Evolutionary conservation across 2,797 vertebrate genomes (phyloP).

Genomic region (Menidia menidia): DNA sequence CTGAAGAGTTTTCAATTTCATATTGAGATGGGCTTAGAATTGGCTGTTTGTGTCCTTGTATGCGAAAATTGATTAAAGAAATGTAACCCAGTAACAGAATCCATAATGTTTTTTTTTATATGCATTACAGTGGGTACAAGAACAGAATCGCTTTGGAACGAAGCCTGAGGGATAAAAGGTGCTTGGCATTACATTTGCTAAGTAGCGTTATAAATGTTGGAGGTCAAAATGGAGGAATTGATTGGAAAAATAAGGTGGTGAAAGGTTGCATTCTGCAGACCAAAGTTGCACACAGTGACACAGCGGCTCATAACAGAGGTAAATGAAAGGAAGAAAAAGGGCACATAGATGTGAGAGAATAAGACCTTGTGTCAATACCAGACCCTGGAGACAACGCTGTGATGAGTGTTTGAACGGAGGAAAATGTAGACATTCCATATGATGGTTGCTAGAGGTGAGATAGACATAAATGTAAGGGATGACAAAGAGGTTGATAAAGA

Average conservation of each 20-base stretch:
- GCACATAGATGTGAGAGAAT: slow-evolving; percentile 10
- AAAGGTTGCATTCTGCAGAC: slow-evolving; percentile 17
- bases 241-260: slow-evolving; percentile 6
- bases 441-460: background rate
- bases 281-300: slow-evolving; percentile 30
- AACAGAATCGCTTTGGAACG: slow-evolving; percentile 3
- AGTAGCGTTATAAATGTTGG: slow-evolving; percentile 18
- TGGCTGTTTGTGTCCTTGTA: no score
- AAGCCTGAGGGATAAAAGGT: slow-evolving; percentile 31
- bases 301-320: slow-evolving; percentile 21
- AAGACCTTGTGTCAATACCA: slow-evolving; percentile 12
- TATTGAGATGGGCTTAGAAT: no score
- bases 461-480: slow-evolving; percentile 2
- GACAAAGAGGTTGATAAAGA: slow-evolving; percentile 12
- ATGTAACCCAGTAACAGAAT: background rate
- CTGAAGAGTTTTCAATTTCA: no score
- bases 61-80: no score
- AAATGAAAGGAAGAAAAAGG: slow-evolving; percentile 21
- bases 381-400: slow-evolving; percentile 10
- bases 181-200: slow-evolving; percentile 33
- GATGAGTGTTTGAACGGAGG: background rate
- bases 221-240: slow-evolving; percentile 29
- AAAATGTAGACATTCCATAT: background rate
- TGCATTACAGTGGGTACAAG: slow-evolving; percentile 13
- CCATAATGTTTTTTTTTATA: background rate